Conservation (phyloP, 2,797 vertebrate genomes). For the Melanotaenia maccullochi region DNA sequence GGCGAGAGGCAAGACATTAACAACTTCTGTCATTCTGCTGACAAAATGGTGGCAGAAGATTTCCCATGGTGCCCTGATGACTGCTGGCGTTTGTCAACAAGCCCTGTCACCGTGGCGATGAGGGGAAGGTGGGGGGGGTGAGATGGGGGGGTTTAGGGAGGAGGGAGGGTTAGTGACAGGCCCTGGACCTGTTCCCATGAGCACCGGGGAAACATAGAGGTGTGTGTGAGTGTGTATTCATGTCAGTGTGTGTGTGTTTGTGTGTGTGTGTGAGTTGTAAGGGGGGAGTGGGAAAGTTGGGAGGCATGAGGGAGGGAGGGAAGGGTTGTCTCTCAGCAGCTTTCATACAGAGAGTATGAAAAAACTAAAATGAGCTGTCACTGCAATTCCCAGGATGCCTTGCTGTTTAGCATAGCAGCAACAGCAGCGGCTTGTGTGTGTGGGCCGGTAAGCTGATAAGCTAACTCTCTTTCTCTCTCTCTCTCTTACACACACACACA, state of each 20-base stretch:
- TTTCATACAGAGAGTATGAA: slow-evolving; percentile 87
- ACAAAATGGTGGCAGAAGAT: slow-evolving; percentile 99
- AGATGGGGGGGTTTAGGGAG: slow-evolving; percentile 81
- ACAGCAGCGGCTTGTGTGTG: slow-evolving; percentile 85
- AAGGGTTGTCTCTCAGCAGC: slow-evolving; percentile 92
- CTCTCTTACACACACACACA: slow-evolving; percentile 36
- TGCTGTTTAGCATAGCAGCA: slow-evolving; percentile 99
- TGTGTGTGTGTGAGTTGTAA: slow-evolving; percentile 45
- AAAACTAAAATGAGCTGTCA: slow-evolving; percentile 99
- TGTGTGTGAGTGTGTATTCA: slow-evolving; percentile 27
- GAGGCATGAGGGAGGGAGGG: slow-evolving; percentile 22
- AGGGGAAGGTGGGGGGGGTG: slow-evolving; percentile 82
- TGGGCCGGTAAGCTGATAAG: slow-evolving; percentile 91
- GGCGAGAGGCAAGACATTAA: slow-evolving; percentile 99
- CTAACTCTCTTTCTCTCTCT: slow-evolving; percentile 75
- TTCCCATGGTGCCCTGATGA: slow-evolving; percentile 99
- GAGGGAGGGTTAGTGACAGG: slow-evolving; percentile 87
- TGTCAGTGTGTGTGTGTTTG: slow-evolving; percentile 17
- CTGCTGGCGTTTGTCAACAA: slow-evolving; percentile 99
- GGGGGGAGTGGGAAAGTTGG: slow-evolving; percentile 38
- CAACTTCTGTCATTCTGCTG: slow-evolving; percentile 99
- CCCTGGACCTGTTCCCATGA: slow-evolving; percentile 83
- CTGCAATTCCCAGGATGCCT: slow-evolving; percentile 99
- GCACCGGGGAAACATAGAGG: slow-evolving; percentile 63
- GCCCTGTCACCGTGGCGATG: slow-evolving; percentile 96